Base-by-base conservation (phyloP, 2,888 invertebrate species). In the Pasiphila rectangulata region DNA sequence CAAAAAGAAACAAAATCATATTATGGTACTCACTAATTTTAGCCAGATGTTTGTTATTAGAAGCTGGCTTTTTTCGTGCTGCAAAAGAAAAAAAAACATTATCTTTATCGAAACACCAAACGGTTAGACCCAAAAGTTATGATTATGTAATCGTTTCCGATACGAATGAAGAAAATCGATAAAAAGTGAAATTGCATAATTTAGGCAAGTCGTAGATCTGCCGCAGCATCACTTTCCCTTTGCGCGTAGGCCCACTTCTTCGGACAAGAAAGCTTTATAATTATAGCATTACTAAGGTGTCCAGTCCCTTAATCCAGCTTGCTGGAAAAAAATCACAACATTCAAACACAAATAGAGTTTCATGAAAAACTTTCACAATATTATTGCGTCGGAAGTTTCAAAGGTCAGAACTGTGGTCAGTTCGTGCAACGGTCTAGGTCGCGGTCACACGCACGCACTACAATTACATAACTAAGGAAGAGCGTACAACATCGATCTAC, bases 41-140 rank as follows among this genome's bases (percentile, higher is more conserved):
- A 97, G 92, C 98, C 98, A 98, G 90, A 97, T 96, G 90, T 97
- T 98, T 76, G 97, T 96, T 84, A 97, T 96, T 82, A 98, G 93
- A 89, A 97, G 93, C 91, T 98, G 97, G 91, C 98, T 97, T 90
- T 97, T 97, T 91, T 97, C 97, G 90, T 98, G 97, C 97, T 97
- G 92, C 63, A 92, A 93, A 74, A 30, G 39, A 43, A 50, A 49
- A 41, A 29, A 37, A 30, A 17, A 36, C 23, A 40, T 16, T 35
- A 16, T 17, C 32, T 17, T 17, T 32, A 13, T n/a, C 30, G 16
- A 9, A 17, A 32, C 17, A 17, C 10, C 17, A 17, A 16, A 3
- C 10, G n/a, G 3, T 10, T 9, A 32, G 9, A 32, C 25, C 27
- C 12, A 13, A 13, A 27, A 6, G 13, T 12, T 20, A 17, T 19